A percentile compares a stretch with the other conserved stretches of the same genome.
phyloP scores from a whole-genome alignment of 2,888 invertebrate genomes.

The Taphrorychus bicolor region DNA sequence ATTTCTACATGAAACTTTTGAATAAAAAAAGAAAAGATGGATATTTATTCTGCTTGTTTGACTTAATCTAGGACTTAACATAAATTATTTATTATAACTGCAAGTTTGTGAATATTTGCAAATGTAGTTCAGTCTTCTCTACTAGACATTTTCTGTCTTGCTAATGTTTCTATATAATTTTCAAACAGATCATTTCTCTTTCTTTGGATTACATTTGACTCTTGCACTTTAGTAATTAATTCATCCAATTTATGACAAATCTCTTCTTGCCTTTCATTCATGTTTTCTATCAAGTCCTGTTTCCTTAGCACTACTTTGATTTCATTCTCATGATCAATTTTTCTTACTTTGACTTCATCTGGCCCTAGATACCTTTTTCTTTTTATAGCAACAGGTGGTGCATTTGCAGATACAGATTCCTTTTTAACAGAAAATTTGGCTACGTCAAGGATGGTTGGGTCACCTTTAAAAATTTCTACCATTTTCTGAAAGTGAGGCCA shows the following conservation, averaged over 20 bases:
- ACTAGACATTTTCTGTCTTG: not conserved
- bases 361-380: not conserved
- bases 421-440: no score
- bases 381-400: not conserved
- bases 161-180: not conserved
- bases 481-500: not conserved
- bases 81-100: no score
- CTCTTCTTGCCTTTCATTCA: not conserved
- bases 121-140: not conserved
- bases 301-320: not conserved
- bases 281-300: not conserved
- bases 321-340: not conserved
- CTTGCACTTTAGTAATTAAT: not conserved
- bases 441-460: no score
- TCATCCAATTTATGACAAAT: not conserved
- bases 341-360: not conserved
- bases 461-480: not conserved
- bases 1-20: not conserved
- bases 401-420: not conserved
- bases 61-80: no score
- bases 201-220: not conserved
- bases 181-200: constrained; percentile 3
- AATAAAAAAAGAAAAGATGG: no score
- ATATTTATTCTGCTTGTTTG: no score
- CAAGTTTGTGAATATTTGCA: no score